Base-by-base conservation (phyloP, 2,797 vertebrate genomes). In the Pseudomugil gertrudae region DNA sequence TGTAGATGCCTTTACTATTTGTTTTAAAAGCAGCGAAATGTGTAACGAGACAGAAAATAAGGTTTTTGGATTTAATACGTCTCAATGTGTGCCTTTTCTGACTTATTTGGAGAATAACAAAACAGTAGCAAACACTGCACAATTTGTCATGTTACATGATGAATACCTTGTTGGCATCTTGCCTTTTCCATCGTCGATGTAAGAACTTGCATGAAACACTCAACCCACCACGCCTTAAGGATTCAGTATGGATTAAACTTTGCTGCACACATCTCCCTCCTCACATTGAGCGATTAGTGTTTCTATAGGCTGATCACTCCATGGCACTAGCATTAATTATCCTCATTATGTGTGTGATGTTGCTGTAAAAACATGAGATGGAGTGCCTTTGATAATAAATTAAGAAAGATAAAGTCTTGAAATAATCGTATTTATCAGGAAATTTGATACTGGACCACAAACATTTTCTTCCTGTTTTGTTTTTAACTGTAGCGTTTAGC, bases 1-100 rank as follows among this genome's bases (percentile, higher is more conserved):
- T 53, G 27, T 51, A 29, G 11, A 61, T 54, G n/a, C 29, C 67
- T 70, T 69, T 69, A 24, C 17, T 47, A n/a, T 67, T 79, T 4
- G 27, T 65, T 65, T 80, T 30, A 59, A 66, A 54, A 54, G 33
- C 14, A 52, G 40, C 40, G 79, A 30, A 77, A 66, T 47, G 29
- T 65, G 43, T 68, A 61, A 75, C 35, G 5, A 47, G 15, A 59
- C 32, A 66, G 68, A 58, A 59, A 27, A 66, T 68, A 57, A 64
- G 24, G 57, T 67, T 69, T 67, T 57, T 74, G 55, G 47, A 33
- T 74, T 60, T 10, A 58, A 50, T 66, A 36, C 74, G 66, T 71
- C 27, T 65, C 40, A 48, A 64, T 73, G 10, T 48, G 74, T 90
- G 86, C 89, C 89, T 91, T 87, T 63, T 71, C 36, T 72, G 62